phyloP scores from a whole-genome alignment of 1,140 invertebrate species.

The Aphaenogaster floridana region DNA sequence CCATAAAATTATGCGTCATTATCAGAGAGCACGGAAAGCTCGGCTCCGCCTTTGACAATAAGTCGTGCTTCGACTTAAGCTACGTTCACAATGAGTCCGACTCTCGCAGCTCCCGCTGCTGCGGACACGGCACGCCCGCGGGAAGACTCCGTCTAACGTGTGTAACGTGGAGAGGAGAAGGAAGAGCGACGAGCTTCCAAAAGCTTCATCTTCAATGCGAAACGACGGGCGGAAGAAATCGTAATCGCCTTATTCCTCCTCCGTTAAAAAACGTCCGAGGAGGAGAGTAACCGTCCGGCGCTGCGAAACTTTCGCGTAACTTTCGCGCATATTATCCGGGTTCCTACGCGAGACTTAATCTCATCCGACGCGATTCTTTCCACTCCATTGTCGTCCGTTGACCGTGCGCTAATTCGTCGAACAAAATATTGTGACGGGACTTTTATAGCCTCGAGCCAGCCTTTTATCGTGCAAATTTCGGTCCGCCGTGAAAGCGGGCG shows the following conservation, averaged over 20 bases:
- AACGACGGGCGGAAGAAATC: constrained; percentile 32
- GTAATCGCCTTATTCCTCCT: constrained; percentile 59
- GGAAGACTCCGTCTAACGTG: background rate
- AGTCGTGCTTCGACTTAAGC: constrained; percentile 38
- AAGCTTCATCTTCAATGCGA: constrained; percentile 59
- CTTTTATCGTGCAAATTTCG: constrained; percentile 22
- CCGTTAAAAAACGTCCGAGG: constrained; percentile 23
- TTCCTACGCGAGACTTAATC: constrained; percentile 39
- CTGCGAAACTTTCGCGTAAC: background rate
- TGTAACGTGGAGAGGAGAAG: background rate
- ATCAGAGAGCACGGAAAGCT: constrained; percentile 32
- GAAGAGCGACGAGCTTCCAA: constrained; percentile 13
- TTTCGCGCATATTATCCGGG: constrained; percentile 43
- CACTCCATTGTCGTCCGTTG: constrained; percentile 17
- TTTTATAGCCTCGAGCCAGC: constrained; percentile 5
- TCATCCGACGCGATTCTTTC: constrained; percentile 27
- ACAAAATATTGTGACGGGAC: constrained; percentile 27
- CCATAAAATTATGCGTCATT: constrained; percentile 63
- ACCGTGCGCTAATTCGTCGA: constrained; percentile 1
- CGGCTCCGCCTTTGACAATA: constrained; percentile 52
- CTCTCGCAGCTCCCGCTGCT: background rate
- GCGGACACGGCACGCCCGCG: background rate
- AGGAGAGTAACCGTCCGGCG: background rate
- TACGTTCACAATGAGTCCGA: constrained; percentile 42
- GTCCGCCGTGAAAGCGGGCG: background rate